Base-by-base conservation (phyloP, 2,113 vertebrate genomes). In the Balaeniceps rex region DNA sequence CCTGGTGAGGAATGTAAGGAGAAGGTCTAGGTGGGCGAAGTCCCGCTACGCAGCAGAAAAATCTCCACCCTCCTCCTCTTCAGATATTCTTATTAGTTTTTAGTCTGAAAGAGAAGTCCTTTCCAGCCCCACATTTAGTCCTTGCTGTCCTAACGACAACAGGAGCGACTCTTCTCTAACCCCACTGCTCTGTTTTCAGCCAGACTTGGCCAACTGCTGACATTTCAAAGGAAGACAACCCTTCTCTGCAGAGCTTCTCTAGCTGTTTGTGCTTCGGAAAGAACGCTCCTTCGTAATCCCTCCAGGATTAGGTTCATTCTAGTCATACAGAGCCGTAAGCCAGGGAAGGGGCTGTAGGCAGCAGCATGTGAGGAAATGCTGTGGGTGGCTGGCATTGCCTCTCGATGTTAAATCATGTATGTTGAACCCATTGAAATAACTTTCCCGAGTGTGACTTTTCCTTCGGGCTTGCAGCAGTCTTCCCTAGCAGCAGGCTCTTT, bases 341-440 rank as follows among this genome's bases (percentile, higher is more conserved):
- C 10, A 0, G 0, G 14, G 34, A 22, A 60, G 44, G 52, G 55
- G 61, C 46, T 74, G 68, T 17, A 38, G 82, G 44, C 75, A 74
- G 54, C 22, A 24, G 54, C 4, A 0, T 40, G 51, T 12, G 61
- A 55, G 61, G 69, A 55, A 26, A 36, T 69, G 47, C 54, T 23
- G 76, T 55, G 77, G 70, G 76, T 60, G 75, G 51, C 42, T 63
- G 63, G 63, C n/a, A 2, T 28, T 9, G 42, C 74, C 42, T 71
- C 42, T 24, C 0, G 1, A 6, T 19, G 40, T 33, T 33, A 38
- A 70, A 51, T 77, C 57, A 4, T 8, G 5, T 2, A 7, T 49
- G 33, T 63, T 69, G 78, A 44, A 83, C 77, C 49, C 70, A 13
- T 5, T 64, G 84, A 19, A 64, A 51, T 26, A 38, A 64, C 42